Evolutionary conservation across 2,888 invertebrate species (phyloP), one percentile per base, ranked within the genome.

Genomic region (Clanis bilineata): DNA sequence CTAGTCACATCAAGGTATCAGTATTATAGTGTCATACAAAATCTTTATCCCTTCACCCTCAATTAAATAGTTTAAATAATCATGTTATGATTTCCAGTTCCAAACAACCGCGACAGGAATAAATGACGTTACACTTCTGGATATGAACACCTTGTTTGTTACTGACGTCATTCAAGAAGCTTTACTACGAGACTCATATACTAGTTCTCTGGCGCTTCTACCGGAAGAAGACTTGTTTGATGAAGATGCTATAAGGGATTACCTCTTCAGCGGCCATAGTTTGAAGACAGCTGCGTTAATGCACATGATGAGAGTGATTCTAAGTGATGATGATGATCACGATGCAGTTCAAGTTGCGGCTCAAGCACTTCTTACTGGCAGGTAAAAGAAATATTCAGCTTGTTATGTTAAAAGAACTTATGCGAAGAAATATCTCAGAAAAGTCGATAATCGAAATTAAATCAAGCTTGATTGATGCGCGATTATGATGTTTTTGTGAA

Each of bases 161-260:
- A 79, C 85, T 1, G 90, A 92, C 18, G 66, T 91, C 0, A 83
- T 91, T 10, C 90, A 90, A 76, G 90, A 91, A 57, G 82, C 86
- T 64, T 68, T 92, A 5, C 72, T 82, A 0, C 71, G 69, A 3
- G 92, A 92, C 61, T 76, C 78, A 0, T 87, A 84, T 47, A 3
- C 58, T 0, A 68, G 62, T 38, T 66, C 82, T 0, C 64, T 62
- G 12, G 62, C 77, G 0, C 62, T 92, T 3, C 75, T 85, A 57
- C 66, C 80, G 1, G 57, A 1, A 0, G 67, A 68, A 0, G 66
- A 81, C 32, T 32, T 91, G 0, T 84, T 80, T 25, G 72, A 79
- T 0, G 85, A 86, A 67, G 64, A 69, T 0, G 65, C 38, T 0
- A 80, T 90, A 22, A 77, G 89, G 65, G 67, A 73, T 1, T 75